Evolutionary conservation across 2,888 invertebrate species (phyloP).

Genomic region (Ceriagrion tenellum): DNA sequence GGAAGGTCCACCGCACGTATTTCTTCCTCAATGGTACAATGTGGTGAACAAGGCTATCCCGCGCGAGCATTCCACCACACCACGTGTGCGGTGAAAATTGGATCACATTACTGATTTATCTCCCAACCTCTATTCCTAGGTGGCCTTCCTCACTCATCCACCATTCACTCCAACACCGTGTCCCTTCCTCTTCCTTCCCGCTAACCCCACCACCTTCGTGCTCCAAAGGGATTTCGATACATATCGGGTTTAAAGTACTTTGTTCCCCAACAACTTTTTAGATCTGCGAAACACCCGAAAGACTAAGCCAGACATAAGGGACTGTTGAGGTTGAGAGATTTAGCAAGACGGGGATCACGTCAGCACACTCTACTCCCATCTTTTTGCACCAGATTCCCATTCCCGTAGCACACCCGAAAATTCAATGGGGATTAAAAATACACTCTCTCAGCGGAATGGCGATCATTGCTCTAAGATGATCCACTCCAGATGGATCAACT

Average conservation of each 20-base stretch:
- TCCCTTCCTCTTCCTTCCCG: not conserved
- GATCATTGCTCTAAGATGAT: no score
- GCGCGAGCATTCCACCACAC: not conserved
- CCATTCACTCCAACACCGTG: not conserved
- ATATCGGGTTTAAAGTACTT: not conserved
- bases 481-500: no score
- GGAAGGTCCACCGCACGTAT: not conserved
- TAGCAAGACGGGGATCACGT: not conserved
- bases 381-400: no score
- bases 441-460: no score
- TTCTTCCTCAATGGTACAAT: not conserved
- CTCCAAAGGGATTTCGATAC: not conserved
- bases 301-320: not conserved
- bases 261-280: not conserved
- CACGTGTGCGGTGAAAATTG: not conserved
- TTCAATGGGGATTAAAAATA: no score
- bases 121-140: not conserved
- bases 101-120: constrained; percentile 18
- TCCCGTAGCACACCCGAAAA: no score
- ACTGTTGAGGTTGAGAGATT: not conserved
- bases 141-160: not conserved
- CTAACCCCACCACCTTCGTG: not conserved
- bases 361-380: no score
- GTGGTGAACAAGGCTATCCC: not conserved
- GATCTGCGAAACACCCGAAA: not conserved